Base-by-base conservation (phyloP, 2,113 vertebrate genomes). In the Dolichallabes microphthalmus region DNA sequence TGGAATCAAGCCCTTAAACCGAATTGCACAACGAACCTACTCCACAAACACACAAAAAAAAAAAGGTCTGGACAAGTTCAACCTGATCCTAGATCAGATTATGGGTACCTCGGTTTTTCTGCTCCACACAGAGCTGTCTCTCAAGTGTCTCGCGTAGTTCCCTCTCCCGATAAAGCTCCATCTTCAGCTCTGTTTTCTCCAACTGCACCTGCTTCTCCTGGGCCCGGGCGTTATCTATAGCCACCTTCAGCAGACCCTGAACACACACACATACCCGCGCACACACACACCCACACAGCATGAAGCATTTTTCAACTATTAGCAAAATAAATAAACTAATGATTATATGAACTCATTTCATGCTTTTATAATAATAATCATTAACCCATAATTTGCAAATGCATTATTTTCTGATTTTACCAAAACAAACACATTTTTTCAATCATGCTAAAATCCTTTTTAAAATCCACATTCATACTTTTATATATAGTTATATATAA, bases 201-300 rank as follows among this genome's bases (percentile, higher is more conserved):
- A 99, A 94, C 90, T 99, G 98, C 86, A 98, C 97, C 88, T 99
- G 98, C 88, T 99, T 99, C 92, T 99, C 98, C 95, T 99, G 98
- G 86, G 97, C 97, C 91, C 98, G 95, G 80, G 97, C 96, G 86
- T 97, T 98, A 92, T 99, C 98, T 90, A 99, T 98, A 93, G 98
- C 98, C 92, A 99, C 98, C 92, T 98, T 99, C 94, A 99, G 94
- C 83, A 99, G 96, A 88, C 98, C 98, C 98, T 99, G 95, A 91
- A 90, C 88, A 93, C 89, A 94, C 45, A 82, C 61, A 19, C 30
- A 71, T 1, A 19, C 55, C 0, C 15, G 13, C 55, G 15, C 45
- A 9, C 45, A 9, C 45, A 45, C 45, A 45, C 45, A 45, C 39
- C 90, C 89, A 93, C 90, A 94, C n/a, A 78, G 5, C 50, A 76